Evolutionary conservation across 1,140 invertebrate species (phyloP).

Genomic region (Nixonia krombeini): DNA sequence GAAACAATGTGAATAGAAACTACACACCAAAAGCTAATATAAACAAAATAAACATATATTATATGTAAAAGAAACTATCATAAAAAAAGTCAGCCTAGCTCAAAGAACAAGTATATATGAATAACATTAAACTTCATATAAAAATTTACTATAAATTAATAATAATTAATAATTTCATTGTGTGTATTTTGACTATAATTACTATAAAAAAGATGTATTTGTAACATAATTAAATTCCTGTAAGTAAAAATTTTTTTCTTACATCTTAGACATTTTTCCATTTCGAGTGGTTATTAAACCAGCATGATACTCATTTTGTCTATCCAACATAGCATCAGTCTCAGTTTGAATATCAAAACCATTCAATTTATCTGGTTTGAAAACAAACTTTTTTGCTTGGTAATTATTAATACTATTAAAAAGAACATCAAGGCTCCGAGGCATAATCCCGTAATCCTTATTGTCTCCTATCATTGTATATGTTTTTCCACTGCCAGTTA

Average conservation of each 20-base stretch:
- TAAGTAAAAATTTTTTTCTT: conserved; percentile 36
- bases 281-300: conserved; percentile 60
- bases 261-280: conserved; percentile 54
- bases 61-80: no score
- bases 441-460: conserved; percentile 87
- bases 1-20: no score
- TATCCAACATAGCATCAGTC: conserved; percentile 88
- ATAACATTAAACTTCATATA: no score
- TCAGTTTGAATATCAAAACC: conserved; percentile 92
- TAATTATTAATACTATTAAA: conserved; percentile 90
- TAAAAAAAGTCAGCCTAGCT: no score
- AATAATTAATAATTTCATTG: no score
- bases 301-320: conserved; percentile 73
- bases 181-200: no score
- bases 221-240: no score
- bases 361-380: conserved; percentile 94
- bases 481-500: conserved; percentile 97
- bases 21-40: no score
- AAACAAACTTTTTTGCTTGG: conserved; percentile 87
- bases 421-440: conserved; percentile 89
- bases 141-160: no score
- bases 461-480: conserved; percentile 92
- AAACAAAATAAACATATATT: no score
- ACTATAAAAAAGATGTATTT: no score
- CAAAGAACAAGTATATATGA: no score